Conservation (phyloP, 2,113 vertebrate genomes). For the Crotophaga sulcirostris region DNA sequence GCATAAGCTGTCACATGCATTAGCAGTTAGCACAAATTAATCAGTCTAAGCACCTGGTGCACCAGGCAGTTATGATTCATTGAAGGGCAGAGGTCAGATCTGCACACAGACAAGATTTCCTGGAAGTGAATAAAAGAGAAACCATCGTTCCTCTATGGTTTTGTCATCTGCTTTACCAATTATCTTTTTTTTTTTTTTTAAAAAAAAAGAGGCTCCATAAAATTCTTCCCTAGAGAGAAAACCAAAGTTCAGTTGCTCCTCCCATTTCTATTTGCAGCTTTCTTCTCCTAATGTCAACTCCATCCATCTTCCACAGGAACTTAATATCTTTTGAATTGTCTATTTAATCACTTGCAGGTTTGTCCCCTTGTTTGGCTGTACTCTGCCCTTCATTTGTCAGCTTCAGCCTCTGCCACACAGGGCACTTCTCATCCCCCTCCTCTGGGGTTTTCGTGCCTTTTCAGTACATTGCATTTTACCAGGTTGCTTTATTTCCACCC, state of each 20-base stretch:
- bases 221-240: neutral
- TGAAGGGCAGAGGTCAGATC: neutral
- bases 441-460: neutral
- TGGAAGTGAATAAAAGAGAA: neutral
- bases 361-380: neutral
- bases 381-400: constrained; percentile 47
- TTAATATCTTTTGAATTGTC: constrained; percentile 52
- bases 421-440: neutral
- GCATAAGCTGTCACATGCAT: neutral
- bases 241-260: constrained; percentile 29
- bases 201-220: neutral
- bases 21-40: constrained; percentile 7
- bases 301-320: constrained; percentile 39
- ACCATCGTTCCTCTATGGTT: neutral
- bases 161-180: constrained; percentile 2
- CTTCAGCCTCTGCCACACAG: neutral
- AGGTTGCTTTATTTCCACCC: neutral
- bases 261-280: constrained; percentile 36
- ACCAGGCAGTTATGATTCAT: neutral
- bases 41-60: fast-evolving
- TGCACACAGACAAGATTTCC: neutral
- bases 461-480: neutral
- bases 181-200: neutral
- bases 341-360: constrained; percentile 50
- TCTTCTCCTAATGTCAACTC: constrained; percentile 50